Evolutionary conservation across 2,113 vertebrate genomes (phyloP), one percentile per base, ranked within the genome.

Genomic region (Gallinago media): DNA sequence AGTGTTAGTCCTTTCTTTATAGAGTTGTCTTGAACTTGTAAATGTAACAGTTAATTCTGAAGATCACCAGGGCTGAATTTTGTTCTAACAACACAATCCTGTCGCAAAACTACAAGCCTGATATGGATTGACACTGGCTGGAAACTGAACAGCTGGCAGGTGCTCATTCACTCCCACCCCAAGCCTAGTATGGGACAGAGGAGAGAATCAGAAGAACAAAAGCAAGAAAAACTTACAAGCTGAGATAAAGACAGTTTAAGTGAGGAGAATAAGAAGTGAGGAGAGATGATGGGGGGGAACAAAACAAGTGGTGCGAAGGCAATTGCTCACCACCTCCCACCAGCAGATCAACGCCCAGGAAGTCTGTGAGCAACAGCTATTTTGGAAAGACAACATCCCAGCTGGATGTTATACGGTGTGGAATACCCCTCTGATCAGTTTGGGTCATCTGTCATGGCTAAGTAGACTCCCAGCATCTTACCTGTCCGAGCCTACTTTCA

Each of bases 391-490:
- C 32, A 31, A 6, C 16, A 11, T 8, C 58, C 59, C 25, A 15
- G 50, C 1, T 0, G 19, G 36, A 23, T 34, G 25, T 15, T 20
- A 5, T 1, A 5, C 21, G 27, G 15, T 56, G 15, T 8, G n/a
- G 50, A 54, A 59, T 34, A 54, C 36, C 26, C 31, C 7, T 42
- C 20, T 36, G 31, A 31, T 21, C 27, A 7, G 12, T 36, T 36
- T 1, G 22, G 50, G 36, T 38, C 42, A n/a, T 21, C 26, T 62
- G 23, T 36, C 7, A 17, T 62, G 47, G 12, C 61, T 2, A 1
- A 16, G 47, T 52, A 21, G 16, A n/a, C 10, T 77, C 17, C 36
- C 20, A 34, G 71, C 50, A 22, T 34, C 38, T 25, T 71, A 36
- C 29, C 44, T 17, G 13, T 5, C 36, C 11, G 19, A 18, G 13